phyloP scores from a whole-genome alignment of 2,113 vertebrate genomes.

The Barbus barbus region DNA sequence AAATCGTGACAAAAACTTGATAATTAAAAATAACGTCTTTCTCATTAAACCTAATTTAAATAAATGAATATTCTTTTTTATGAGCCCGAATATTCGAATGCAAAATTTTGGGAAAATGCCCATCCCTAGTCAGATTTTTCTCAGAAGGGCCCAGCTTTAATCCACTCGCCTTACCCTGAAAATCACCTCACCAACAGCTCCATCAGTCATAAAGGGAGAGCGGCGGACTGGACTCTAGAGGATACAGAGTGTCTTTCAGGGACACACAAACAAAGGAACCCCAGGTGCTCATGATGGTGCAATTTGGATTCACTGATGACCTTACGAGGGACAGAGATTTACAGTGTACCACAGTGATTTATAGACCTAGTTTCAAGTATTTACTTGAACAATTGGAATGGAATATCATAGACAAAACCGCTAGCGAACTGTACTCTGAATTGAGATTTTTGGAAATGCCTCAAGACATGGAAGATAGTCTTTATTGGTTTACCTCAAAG shows the following conservation, averaged over 20 bases:
- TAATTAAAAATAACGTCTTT: too few species aligned
- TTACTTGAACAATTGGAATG: neutral
- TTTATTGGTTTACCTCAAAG: neutral
- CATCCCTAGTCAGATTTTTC: neutral
- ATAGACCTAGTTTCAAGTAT: neutral
- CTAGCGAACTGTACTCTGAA: neutral
- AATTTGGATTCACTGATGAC: neutral
- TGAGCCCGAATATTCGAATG: too few species aligned
- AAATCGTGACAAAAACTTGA: too few species aligned
- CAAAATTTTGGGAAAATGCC: too few species aligned
- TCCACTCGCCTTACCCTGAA: slow-evolving; percentile 35
- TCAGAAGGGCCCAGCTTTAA: slow-evolving; percentile 37
- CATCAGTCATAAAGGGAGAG: slow-evolving; percentile 7
- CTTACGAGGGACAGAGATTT: neutral
- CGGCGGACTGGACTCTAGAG: slow-evolving; percentile 19
- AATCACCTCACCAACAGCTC: slow-evolving; percentile 28
- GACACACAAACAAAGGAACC: slow-evolving; percentile 24
- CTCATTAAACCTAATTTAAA: too few species aligned
- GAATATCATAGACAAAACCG: neutral
- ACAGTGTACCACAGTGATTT: neutral
- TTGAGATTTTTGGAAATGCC: neutral
- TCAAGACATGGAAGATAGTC: neutral
- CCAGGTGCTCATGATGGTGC: slow-evolving; percentile 12
- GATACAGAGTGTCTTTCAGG: slow-evolving; percentile 5
- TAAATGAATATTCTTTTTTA: too few species aligned